A percentile compares a stretch with the other conserved stretches of the same genome.
Conservation (phyloP, 2,797 vertebrate genomes). For the Austrolebias charrua region DNA sequence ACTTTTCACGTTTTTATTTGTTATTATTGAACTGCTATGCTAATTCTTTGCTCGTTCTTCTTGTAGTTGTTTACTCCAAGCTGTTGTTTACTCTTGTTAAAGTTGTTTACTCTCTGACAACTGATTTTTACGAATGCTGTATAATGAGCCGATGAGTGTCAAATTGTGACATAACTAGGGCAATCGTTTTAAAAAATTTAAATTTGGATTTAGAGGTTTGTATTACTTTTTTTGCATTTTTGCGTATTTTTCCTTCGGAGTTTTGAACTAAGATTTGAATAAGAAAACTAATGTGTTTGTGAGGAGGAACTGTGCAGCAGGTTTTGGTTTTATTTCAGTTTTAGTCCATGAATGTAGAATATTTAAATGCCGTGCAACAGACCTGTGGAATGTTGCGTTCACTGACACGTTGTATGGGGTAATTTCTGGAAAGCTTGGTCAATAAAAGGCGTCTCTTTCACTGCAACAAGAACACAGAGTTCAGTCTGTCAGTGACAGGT, state of each 20-base stretch:
- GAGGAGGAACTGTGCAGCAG: neutral
- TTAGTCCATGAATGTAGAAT: neutral
- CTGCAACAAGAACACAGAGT: conserved; percentile 46
- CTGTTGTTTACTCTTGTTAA: conserved; percentile 16
- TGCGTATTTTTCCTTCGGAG: neutral
- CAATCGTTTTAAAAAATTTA: neutral
- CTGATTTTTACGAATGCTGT: neutral
- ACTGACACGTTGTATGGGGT: conserved; percentile 1
- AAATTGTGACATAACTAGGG: neutral
- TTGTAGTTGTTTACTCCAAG: conserved; percentile 16
- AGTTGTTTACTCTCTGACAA: conserved; percentile 6
- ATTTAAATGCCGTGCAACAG: neutral
- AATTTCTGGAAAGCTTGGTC: conserved; percentile 30
- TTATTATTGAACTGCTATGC: neutral
- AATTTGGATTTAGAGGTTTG: neutral
- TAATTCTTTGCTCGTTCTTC: conserved; percentile 8
- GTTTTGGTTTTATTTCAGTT: neutral
- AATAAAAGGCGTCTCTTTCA: conserved; percentile 34
- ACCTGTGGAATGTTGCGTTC: conserved; percentile 8
- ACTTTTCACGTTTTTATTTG: neutral
- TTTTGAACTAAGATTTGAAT: neutral
- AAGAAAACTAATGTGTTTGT: too few relatives aligned
- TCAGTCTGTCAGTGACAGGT: conserved; percentile 68
- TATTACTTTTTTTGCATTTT: neutral
- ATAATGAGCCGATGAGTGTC: neutral